phyloP scores from a whole-genome alignment of 2,113 vertebrate genomes.

The Microcebus ravelobensis region DNA sequence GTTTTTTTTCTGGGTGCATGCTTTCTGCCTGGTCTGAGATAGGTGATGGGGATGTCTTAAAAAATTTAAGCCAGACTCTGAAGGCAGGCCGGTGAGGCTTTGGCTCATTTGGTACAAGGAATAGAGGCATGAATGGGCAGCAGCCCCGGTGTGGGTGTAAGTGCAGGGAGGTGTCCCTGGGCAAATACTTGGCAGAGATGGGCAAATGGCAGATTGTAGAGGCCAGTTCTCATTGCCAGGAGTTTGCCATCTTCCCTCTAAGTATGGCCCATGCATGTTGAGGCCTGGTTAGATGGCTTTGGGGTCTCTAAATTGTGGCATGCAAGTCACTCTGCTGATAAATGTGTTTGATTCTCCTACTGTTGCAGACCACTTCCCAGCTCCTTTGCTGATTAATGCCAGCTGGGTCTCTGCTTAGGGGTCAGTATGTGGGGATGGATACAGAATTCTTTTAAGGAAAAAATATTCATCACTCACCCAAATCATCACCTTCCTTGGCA shows the following conservation, averaged over 20 bases:
- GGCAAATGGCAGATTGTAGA: neutral
- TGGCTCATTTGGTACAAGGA: neutral
- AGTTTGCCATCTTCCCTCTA: neutral
- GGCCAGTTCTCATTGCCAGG: neutral
- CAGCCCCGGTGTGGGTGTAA: too few relatives aligned
- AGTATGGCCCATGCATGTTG: fast-evolving
- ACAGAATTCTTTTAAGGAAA: neutral
- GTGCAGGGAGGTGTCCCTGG: neutral
- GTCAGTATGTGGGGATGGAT: neutral
- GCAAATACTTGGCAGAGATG: neutral
- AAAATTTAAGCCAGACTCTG: neutral
- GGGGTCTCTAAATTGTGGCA: neutral
- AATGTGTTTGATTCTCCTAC: too few relatives aligned
- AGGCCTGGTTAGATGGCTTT: neutral
- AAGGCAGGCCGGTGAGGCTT: neutral
- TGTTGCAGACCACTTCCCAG: neutral
- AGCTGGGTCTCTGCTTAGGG: neutral
- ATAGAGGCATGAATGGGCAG: neutral
- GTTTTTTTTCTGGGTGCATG: neutral
- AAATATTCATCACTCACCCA: neutral
- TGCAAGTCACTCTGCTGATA: neutral
- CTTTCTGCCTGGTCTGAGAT: neutral
- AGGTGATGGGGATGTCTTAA: neutral
- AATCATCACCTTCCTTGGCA: neutral
- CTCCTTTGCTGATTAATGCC: neutral